Evolutionary conservation across 2,888 invertebrate species (phyloP).

Genomic region (Agrochola circellaris): DNA sequence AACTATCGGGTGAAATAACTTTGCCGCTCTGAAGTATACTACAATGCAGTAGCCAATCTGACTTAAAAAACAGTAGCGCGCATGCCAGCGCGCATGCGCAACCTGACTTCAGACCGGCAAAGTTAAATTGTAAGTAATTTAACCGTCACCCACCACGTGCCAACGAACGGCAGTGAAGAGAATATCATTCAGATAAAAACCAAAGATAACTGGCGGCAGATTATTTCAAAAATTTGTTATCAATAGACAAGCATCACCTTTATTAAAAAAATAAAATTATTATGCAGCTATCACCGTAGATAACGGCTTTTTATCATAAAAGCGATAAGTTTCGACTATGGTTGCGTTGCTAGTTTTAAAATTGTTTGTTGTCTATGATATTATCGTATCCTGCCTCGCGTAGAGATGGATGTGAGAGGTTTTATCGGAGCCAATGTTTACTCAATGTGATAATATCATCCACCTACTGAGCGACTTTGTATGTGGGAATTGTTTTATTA

Average conservation of each 20-base stretch:
- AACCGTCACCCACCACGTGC: not conserved
- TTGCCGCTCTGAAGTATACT: too few relatives aligned
- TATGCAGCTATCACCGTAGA: conserved; percentile 10
- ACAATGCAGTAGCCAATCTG: too few relatives aligned
- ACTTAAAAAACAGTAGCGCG: too few relatives aligned
- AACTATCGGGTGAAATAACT: too few relatives aligned
- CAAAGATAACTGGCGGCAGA: not conserved
- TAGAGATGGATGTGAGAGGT: conserved; percentile 33
- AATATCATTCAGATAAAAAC: conserved; percentile 1
- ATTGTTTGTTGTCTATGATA: conserved; percentile 43
- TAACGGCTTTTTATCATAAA: conserved; percentile 37
- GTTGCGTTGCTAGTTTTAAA: conserved; percentile 21
- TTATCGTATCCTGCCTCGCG: conserved; percentile 44
- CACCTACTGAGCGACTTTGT: too few relatives aligned
- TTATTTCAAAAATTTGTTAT: not conserved
- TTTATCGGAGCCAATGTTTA: conserved; percentile 49
- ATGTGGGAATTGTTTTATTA: not conserved
- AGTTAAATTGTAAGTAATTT: too few relatives aligned
- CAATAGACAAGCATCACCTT: not conserved
- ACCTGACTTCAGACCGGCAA: too few relatives aligned
- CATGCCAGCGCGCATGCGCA: too few relatives aligned
- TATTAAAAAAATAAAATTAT: conserved; percentile 17
- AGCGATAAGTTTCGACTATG: conserved; percentile 39
- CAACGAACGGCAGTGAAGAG: not conserved
- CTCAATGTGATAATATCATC: conserved; percentile 21